Evolutionary conservation across 2,113 vertebrate genomes (phyloP).

Genomic region (Lynx canadensis): DNA sequence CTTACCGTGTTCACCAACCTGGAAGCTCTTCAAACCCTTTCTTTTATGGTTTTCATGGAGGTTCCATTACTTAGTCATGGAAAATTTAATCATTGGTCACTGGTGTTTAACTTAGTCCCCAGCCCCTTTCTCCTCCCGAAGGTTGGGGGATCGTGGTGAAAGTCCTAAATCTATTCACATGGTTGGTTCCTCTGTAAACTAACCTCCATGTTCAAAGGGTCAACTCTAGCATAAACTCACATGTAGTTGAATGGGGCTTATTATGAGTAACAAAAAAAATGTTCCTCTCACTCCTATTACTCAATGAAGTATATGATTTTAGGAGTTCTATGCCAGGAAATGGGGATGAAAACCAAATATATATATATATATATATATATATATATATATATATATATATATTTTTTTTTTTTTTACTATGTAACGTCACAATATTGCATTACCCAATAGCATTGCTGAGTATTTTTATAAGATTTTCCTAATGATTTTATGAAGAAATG

Average conservation of each 20-base stretch:
- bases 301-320: background rate
- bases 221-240: background rate
- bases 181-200: background rate
- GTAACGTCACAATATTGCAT: background rate
- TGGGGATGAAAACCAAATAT: background rate
- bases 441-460: background rate
- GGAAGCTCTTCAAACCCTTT: background rate
- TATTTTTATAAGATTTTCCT: background rate
- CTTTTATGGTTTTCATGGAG: background rate
- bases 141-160: background rate
- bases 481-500: constrained; percentile 2
- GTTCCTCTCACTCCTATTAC: background rate
- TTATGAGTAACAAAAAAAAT: background rate
- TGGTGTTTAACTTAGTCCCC: background rate
- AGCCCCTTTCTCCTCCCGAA: background rate
- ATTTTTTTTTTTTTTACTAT: too few relatives aligned
- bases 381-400: background rate
- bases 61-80: background rate
- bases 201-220: background rate
- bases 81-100: background rate
- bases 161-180: background rate
- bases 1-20: background rate
- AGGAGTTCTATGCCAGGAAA: background rate
- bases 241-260: background rate
- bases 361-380: background rate